Evolutionary conservation across 2,797 vertebrate species (phyloP).

Genomic region (Peromyscus eremicus): DNA sequence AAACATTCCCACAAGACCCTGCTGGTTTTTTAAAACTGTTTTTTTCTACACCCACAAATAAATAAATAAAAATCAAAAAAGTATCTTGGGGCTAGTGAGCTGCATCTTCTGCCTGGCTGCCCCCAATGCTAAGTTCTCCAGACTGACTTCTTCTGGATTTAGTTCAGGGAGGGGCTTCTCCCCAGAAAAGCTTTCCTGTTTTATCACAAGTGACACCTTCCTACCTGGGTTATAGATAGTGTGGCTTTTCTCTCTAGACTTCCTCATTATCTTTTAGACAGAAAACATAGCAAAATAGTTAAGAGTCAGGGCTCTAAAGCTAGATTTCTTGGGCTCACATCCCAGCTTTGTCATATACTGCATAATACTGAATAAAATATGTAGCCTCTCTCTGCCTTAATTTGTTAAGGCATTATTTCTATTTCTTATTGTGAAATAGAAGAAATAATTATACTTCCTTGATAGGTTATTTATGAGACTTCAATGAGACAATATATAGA

Average conservation of each 20-base stretch:
- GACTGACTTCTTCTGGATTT: neutral
- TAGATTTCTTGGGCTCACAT: neutral
- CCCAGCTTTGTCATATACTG: neutral
- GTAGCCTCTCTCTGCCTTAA: neutral
- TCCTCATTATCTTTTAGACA: neutral
- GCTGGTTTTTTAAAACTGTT: conserved; percentile 46
- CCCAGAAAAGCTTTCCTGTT: neutral
- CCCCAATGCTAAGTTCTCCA: neutral
- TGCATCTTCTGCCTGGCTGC: neutral
- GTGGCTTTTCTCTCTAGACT: neutral
- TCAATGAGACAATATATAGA: neutral
- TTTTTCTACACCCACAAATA: neutral
- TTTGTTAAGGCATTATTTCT: too few species aligned
- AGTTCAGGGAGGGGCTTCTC: neutral
- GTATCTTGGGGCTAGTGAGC: neutral
- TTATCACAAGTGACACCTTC: neutral
- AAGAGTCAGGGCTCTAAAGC: neutral
- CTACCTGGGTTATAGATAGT: neutral
- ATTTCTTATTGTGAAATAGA: neutral
- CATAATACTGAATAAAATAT: neutral
- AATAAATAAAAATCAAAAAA: neutral
- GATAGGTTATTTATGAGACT: neutral
- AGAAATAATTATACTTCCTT: conserved; percentile 3
- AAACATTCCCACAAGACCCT: neutral
- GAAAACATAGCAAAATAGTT: neutral